Evolutionary conservation across 2,113 vertebrate genomes (phyloP).

Genomic region (Tympanuchus pallidicinctus): DNA sequence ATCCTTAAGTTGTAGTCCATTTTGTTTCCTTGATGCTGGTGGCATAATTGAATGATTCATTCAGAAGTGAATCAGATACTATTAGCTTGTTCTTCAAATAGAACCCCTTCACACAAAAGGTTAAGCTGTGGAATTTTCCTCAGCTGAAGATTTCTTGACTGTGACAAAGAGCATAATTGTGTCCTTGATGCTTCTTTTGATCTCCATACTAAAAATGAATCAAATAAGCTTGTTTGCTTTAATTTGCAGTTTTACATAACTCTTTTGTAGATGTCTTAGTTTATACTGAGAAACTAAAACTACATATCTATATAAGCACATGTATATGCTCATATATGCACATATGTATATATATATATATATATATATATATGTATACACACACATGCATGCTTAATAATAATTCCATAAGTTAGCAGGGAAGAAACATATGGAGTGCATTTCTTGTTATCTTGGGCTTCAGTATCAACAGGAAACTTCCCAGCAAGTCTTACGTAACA

Average conservation of each 20-base stretch:
- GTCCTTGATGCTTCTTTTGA: slow-evolving; percentile 69
- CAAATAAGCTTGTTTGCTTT: slow-evolving; percentile 43
- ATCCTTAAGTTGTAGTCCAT: neutral
- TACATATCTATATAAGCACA: neutral
- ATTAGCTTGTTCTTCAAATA: slow-evolving; percentile 36
- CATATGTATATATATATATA: no score
- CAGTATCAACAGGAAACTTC: neutral
- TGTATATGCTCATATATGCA: neutral
- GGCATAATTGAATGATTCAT: neutral
- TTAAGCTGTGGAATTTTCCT: slow-evolving; percentile 35
- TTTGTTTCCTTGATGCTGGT: neutral
- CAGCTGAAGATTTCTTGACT: slow-evolving; percentile 27
- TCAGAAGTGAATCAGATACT: slow-evolving; percentile 18
- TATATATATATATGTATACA: no score
- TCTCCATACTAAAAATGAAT: slow-evolving; percentile 54
- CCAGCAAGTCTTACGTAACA: neutral
- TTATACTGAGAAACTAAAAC: neutral
- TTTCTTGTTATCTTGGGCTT: slow-evolving; percentile 21
- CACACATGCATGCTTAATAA: slow-evolving; percentile 42
- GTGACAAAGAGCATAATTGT: slow-evolving; percentile 10
- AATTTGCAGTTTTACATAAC: slow-evolving; percentile 54
- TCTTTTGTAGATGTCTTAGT: slow-evolving; percentile 4
- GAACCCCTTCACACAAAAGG: slow-evolving; percentile 25
- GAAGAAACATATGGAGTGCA: neutral
- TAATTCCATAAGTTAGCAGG: slow-evolving; percentile 25